A percentile compares a stretch with the other conserved stretches of the same genome.
Conservation (phyloP, 1,140 invertebrate species). For the Berghia stephanieae region DNA sequence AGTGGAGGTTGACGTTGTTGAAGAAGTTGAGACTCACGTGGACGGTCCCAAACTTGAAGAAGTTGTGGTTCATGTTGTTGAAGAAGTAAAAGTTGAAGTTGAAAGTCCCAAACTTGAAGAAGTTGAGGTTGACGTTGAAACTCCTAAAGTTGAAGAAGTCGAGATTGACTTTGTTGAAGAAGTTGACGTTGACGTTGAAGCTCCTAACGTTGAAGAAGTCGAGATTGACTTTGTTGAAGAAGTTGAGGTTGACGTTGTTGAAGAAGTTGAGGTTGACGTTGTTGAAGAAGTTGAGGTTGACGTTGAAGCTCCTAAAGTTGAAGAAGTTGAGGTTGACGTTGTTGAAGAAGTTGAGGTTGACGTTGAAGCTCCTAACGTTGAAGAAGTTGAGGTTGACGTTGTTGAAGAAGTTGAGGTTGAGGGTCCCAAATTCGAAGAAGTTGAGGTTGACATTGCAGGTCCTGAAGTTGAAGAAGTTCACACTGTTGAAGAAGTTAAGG, state of each 20-base stretch:
- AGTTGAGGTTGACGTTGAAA: constrained; percentile 38
- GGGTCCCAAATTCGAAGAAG: constrained; percentile 34
- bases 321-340: background rate
- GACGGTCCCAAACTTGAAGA: constrained; percentile 25
- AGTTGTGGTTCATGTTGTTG: background rate
- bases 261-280: constrained; percentile 32
- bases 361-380: background rate
- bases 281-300: constrained; percentile 33
- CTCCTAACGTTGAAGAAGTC: constrained; percentile 3
- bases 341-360: constrained; percentile 28
- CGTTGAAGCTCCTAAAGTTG: constrained; percentile 6
- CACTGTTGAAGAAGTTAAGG: constrained; percentile 7
- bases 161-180: no score
- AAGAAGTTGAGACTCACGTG: no score
- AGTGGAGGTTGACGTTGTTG: no score
- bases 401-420: constrained; percentile 34
- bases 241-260: constrained; percentile 31
- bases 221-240: no score
- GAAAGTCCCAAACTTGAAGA: constrained; percentile 26
- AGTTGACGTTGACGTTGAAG: constrained; percentile 10
- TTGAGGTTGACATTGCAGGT: constrained; percentile 34
- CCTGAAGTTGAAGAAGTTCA: constrained; percentile 21
- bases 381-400: constrained; percentile 29
- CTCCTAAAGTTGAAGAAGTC: no score
- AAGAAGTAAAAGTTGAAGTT: constrained; percentile 21